These are phyloP conservation scores for Eleutherodactylus coqui DNA, from an alignment of 2,797 vertebrate genomes.

Conservation along the genomic window DNA sequence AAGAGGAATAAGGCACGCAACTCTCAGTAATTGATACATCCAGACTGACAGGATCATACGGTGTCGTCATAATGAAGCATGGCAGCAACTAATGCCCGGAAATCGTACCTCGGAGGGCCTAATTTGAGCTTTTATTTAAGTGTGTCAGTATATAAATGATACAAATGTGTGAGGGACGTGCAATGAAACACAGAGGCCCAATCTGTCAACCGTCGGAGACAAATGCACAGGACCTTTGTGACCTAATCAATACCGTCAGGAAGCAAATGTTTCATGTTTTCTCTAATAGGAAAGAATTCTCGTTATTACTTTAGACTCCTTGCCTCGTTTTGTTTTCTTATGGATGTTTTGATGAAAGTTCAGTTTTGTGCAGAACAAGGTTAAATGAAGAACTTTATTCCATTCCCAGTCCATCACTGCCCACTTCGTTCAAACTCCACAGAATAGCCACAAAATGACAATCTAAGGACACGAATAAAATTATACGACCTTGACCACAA, in stretches of 20 bases:
- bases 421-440: neutral
- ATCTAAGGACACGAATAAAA: neutral
- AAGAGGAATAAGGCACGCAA: conserved; percentile 49
- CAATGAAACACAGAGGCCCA: conserved; percentile 38
- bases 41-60: conserved; percentile 33
- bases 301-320: conserved; percentile 52
- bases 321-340: conserved; percentile 42
- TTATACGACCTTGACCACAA: neutral
- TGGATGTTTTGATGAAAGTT: conserved; percentile 51
- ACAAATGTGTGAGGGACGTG: conserved; percentile 51
- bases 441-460: neutral
- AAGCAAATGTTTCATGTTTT: conserved; percentile 61
- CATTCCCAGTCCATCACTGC: neutral
- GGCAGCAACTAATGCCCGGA: conserved; percentile 48
- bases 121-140: conserved; percentile 56
- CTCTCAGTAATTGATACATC: conserved; percentile 56
- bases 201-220: conserved; percentile 49
- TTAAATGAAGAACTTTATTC: conserved; percentile 16
- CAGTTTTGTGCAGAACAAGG: conserved; percentile 33
- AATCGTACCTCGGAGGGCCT: conserved; percentile 57
- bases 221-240: conserved; percentile 46
- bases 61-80: conserved; percentile 55
- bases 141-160: conserved; percentile 52
- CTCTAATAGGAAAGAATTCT: conserved; percentile 58
- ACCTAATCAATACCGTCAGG: conserved; percentile 61